Evolutionary conservation across 1,140 invertebrate genomes (phyloP), one percentile per base, ranked within the genome.

Genomic region (Megalonaias nervosa): DNA sequence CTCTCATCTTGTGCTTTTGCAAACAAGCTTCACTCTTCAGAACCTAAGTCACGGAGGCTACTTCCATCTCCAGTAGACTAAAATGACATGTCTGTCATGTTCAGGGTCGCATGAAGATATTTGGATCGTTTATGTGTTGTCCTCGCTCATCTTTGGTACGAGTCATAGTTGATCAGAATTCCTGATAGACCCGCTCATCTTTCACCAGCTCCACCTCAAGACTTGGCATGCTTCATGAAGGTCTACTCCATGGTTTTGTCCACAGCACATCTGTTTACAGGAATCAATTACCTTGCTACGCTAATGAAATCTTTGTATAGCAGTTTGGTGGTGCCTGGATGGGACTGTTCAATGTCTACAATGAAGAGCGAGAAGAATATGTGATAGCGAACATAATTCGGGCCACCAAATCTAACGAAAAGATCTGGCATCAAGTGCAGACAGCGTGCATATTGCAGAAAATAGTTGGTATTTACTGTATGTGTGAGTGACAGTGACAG

Each of bases 171-270:
- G 0, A 57, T 56, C 16, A 62, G 16, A 26, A 80, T 59, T 3
- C 71, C 80, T 23, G 80, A 26, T 2, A 71, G 26, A 70, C 77
- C 55, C 12, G 67, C 26, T 55, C 67, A 60, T 55, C 26, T 56
- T 19, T 11, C 11, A 48, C 56, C 48, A 64, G 48, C 31, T 16
- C 19, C 64, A 74, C 57, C 19, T 69, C 13, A 0, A 14, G 57
- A 71, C 38, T 73, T 74, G 31, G 74, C 67, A 11, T 74, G 61
- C 48, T 68, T 71, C 73, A 82, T 82, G 67, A 84, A 81, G 2
- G 82, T 81, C 72, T 82, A 75, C 66, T 84, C 82, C 58, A 81
- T 84, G 60, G 81, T 84, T 62, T 81, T 79, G 66, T 85, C 82
- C 9, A 84, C 82, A 31, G 74, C 21, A 75, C 72, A 80, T 19